phyloP scores from a whole-genome alignment of 2,797 vertebrate genomes.

The Myiotriccus ornatus region DNA sequence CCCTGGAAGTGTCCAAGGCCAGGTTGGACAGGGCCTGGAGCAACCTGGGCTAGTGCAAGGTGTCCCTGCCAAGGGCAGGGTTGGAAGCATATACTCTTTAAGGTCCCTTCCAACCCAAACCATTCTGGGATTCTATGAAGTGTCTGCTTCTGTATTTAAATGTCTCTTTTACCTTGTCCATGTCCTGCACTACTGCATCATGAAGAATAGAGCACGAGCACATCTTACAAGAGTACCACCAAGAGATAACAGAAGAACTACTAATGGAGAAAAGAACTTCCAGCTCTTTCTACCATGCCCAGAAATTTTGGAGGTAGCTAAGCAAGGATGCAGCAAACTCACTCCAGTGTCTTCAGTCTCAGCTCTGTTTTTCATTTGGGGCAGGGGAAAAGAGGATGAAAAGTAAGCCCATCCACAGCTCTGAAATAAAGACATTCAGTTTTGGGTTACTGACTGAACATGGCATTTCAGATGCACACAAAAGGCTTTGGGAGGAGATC shows the following conservation, averaged over 20 bases:
- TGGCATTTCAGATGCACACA: slow-evolving; percentile 27
- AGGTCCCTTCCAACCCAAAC: background rate
- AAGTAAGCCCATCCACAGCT: background rate
- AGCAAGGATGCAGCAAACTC: background rate
- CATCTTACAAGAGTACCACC: background rate
- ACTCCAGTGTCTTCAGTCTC: background rate
- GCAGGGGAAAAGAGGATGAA: background rate
- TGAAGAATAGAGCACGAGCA: background rate
- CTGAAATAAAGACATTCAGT: background rate
- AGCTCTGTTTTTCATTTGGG: slow-evolving; percentile 24
- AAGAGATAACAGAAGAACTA: background rate
- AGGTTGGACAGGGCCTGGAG: background rate
- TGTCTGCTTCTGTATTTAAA: background rate
- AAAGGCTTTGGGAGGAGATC: background rate
- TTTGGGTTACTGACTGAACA: slow-evolving; percentile 19
- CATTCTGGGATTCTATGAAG: background rate
- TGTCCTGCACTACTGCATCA: background rate
- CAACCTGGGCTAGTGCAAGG: too few relatives aligned
- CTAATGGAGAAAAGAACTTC: background rate
- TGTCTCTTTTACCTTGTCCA: background rate
- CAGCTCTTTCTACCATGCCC: background rate
- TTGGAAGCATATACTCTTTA: background rate
- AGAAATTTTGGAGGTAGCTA: background rate
- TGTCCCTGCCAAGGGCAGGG: background rate
- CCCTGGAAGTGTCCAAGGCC: background rate